phyloP scores from a whole-genome alignment of 2,113 vertebrate genomes.

The Eurypyga helias region DNA sequence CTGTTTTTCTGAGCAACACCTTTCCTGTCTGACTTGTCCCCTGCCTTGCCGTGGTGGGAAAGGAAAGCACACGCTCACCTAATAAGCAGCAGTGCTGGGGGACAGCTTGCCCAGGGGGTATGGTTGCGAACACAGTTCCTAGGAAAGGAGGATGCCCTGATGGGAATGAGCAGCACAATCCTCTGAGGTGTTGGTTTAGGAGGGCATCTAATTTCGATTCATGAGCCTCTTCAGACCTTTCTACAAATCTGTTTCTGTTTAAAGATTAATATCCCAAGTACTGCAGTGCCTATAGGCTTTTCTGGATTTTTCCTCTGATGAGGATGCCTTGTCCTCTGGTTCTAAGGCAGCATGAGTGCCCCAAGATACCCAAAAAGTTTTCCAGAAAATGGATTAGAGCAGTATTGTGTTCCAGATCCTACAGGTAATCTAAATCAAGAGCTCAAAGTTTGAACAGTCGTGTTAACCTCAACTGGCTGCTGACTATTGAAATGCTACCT shows the following conservation, averaged over 20 bases:
- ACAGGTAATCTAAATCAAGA: neutral
- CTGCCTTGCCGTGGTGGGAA: accelerated
- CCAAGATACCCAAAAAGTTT: neutral
- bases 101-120: neutral
- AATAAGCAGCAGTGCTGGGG: neutral
- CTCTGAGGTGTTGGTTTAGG: neutral
- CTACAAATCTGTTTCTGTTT: neutral
- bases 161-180: neutral
- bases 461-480: neutral
- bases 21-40: neutral
- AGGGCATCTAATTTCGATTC: neutral
- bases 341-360: neutral
- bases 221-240: neutral
- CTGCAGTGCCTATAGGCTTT: neutral
- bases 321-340: neutral
- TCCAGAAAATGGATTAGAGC: neutral
- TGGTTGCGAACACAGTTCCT: accelerated
- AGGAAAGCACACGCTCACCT: accelerated
- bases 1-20: neutral
- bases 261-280: neutral
- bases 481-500: neutral
- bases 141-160: neutral
- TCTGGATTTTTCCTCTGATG: neutral
- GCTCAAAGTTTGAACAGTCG: neutral
- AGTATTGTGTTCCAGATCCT: neutral